These are phyloP conservation scores for Myotis daubentonii DNA, from an alignment of 2,797 vertebrate genomes.

Conservation along the genomic window DNA sequence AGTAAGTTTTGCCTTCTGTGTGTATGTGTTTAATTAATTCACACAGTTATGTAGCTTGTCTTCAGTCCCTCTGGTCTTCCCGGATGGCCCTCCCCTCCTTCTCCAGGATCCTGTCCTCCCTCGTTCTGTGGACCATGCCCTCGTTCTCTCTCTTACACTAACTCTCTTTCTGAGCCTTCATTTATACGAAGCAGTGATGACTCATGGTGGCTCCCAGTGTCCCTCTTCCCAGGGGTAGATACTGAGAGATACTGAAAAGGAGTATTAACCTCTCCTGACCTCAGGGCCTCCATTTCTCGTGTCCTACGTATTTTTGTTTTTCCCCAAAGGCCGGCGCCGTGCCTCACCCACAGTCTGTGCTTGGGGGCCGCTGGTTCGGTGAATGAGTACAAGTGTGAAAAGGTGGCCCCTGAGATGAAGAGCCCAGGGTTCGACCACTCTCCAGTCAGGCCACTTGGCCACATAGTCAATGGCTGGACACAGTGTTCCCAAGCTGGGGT, in stretches of 20 bases:
- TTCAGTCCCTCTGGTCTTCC: background rate
- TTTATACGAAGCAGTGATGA: background rate
- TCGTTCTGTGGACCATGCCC: background rate
- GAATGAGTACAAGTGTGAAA: fast-evolving
- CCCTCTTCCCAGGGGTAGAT: background rate
- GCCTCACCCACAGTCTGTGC: background rate
- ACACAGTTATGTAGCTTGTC: too few relatives aligned
- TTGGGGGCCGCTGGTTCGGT: background rate
- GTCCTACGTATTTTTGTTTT: background rate
- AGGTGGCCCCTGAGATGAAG: background rate
- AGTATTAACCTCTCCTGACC: background rate
- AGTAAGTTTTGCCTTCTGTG: background rate
- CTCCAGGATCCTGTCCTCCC: too few relatives aligned
- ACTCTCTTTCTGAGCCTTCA: background rate
- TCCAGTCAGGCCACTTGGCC: background rate
- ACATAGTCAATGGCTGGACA: background rate
- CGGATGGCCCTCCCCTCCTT: background rate
- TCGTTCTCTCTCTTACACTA: background rate
- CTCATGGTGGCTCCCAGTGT: background rate
- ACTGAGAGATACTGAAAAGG: background rate
- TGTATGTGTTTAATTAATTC: background rate
- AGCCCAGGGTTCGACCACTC: background rate
- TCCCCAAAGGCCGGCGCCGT: background rate
- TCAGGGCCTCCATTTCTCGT: background rate
- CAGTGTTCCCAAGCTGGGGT: background rate